These are phyloP conservation scores for Phalacrocorax pelagicus DNA, from an alignment of 2,113 vertebrate species.

Conservation along the genomic window DNA sequence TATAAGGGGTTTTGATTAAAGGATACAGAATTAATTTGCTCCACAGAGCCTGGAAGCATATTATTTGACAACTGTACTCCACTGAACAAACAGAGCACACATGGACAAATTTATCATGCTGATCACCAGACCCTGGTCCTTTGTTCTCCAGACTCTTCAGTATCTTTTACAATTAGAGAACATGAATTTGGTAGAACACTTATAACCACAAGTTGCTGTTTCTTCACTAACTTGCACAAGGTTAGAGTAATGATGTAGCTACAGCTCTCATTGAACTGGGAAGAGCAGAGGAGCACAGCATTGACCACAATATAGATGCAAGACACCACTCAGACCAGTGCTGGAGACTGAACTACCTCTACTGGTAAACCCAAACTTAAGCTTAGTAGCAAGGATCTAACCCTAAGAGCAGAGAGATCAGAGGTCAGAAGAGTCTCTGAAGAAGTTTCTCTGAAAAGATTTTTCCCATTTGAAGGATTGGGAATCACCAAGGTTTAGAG, in stretches of 20 bases:
- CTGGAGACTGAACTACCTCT: neutral
- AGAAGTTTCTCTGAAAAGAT: neutral
- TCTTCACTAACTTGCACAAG: neutral
- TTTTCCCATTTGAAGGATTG: neutral
- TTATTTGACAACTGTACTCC: constrained; percentile 55
- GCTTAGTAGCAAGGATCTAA: neutral
- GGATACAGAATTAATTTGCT: constrained; percentile 70
- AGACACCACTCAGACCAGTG: neutral
- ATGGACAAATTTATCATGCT: constrained; percentile 23
- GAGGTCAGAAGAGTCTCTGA: neutral
- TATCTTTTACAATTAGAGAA: constrained; percentile 11
- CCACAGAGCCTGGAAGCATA: constrained; percentile 55
- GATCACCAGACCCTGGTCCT: constrained; percentile 23
- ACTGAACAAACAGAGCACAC: constrained; percentile 55
- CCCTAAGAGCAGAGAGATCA: neutral
- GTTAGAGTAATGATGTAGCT: neutral
- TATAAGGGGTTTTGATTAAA: constrained; percentile 60
- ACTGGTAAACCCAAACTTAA: neutral
- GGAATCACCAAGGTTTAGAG: neutral
- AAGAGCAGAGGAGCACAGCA: neutral
- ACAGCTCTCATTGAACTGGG: neutral
- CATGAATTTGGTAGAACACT: neutral
- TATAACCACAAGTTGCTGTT: neutral
- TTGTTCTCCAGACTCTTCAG: neutral
- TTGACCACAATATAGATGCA: too few species aligned